These are phyloP conservation scores for Coelinius sp. DNA, from an alignment of 2,888 invertebrate genomes.

Conservation along the genomic window DNA sequence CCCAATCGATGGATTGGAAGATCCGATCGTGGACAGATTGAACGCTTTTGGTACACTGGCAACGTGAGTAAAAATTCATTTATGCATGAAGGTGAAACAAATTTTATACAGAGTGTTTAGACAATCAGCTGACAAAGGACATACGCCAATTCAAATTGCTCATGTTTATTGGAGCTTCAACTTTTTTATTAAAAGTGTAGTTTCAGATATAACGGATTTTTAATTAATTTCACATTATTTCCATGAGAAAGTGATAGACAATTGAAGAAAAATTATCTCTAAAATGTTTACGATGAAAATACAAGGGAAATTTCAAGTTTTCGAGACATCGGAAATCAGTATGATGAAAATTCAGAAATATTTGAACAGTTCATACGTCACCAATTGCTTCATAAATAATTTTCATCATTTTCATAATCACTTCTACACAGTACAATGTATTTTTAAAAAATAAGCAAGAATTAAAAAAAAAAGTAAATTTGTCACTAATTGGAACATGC, in stretches of 20 bases:
- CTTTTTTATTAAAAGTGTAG: background rate
- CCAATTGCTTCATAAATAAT: background rate
- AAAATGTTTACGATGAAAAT: too few relatives aligned
- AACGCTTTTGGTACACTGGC: background rate
- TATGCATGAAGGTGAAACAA: background rate
- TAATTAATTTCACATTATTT: too few relatives aligned
- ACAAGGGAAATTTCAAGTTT: too few relatives aligned
- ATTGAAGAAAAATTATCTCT: too few relatives aligned
- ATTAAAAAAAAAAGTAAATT: background rate
- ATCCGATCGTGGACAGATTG: background rate
- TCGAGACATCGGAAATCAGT: too few relatives aligned
- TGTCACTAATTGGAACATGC: constrained; percentile 44
- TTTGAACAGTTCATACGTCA: background rate
- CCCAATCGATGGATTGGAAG: background rate
- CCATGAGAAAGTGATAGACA: too few relatives aligned
- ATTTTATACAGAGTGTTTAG: background rate
- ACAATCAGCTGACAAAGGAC: background rate
- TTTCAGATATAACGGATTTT: too few relatives aligned
- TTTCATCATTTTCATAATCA: background rate
- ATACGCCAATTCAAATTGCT: background rate
- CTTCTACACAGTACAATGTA: background rate
- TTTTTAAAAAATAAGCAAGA: background rate
- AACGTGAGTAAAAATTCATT: background rate
- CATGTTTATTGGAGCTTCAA: background rate
- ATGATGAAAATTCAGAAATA: background rate